These are phyloP conservation scores for Syngnathus acus DNA, from an alignment of 2,797 vertebrate genomes.

Conservation along the genomic window DNA sequence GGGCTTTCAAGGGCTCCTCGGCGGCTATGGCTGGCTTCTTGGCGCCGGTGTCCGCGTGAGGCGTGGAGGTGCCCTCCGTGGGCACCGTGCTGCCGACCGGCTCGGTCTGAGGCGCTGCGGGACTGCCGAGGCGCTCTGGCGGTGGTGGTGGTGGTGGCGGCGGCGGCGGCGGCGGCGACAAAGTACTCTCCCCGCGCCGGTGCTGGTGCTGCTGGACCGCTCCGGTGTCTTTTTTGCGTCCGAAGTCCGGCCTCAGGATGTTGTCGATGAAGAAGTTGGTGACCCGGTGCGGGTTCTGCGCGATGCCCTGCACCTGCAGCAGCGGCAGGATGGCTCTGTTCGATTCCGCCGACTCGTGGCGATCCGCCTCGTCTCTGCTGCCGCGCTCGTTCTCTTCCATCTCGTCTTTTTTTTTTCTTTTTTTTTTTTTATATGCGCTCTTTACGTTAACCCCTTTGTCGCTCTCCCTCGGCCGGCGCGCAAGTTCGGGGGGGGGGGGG, in stretches of 20 bases:
- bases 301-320: constrained; percentile 79
- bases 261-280: constrained; percentile 99
- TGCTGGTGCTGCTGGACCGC: constrained; percentile 35
- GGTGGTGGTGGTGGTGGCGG: constrained; percentile 19
- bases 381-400: constrained; percentile 90
- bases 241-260: constrained; percentile 91
- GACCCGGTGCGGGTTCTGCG: constrained; percentile 84
- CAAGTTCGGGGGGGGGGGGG: constrained; percentile 46
- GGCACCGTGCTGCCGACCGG: constrained; percentile 70
- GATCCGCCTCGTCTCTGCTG: constrained; percentile 75
- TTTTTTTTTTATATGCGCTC: constrained; percentile 2
- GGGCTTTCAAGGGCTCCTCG: constrained; percentile 78
- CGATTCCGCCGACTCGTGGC: constrained; percentile 73
- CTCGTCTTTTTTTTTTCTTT: constrained; percentile 51
- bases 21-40: constrained; percentile 74
- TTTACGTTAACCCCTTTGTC: constrained; percentile 70
- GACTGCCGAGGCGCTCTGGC: constrained; percentile 67
- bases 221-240: constrained; percentile 79
- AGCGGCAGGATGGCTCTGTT: constrained; percentile 77
- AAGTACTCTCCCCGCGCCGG: constrained; percentile 40
- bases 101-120: constrained; percentile 65
- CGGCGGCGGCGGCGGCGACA: constrained; percentile 35
- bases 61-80: constrained; percentile 80
- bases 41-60: constrained; percentile 67
- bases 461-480: constrained; percentile 27